These are phyloP conservation scores for Ursus arctos DNA, from an alignment of 2,113 vertebrate genomes.

Conservation along the genomic window DNA sequence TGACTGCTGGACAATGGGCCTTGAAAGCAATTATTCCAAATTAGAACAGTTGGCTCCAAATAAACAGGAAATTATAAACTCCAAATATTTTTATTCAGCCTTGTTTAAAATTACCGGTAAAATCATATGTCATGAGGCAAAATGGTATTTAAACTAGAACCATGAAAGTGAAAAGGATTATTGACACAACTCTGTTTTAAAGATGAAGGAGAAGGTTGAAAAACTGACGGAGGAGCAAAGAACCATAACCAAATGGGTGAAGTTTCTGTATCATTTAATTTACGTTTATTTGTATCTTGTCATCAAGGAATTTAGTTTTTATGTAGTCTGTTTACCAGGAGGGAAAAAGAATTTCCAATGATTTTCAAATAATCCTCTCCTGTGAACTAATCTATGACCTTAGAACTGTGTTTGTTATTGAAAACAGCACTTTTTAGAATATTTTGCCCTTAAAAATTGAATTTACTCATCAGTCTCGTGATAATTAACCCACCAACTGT, in stretches of 20 bases:
- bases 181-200: conserved; percentile 64
- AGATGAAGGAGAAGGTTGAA: conserved; percentile 35
- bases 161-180: conserved; percentile 40
- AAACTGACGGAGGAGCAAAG: conserved; percentile 53
- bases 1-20: conserved; percentile 19
- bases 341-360: conserved; percentile 18
- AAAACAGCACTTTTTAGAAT: conserved; percentile 4
- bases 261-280: conserved; percentile 63
- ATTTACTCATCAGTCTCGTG: conserved; percentile 25
- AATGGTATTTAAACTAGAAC: conserved; percentile 70
- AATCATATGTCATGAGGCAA: conserved; percentile 63
- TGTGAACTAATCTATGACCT: not conserved
- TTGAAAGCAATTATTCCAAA: conserved; percentile 63
- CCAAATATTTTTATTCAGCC: conserved; percentile 79
- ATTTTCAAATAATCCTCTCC: conserved; percentile 58
- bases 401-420: not conserved
- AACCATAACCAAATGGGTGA: not conserved
- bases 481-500: conserved; percentile 6
- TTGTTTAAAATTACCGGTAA: conserved; percentile 77
- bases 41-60: conserved; percentile 74
- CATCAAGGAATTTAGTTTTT: conserved; percentile 56
- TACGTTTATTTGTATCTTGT: conserved; percentile 51
- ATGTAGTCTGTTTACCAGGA: conserved; percentile 51
- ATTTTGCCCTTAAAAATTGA: conserved; percentile 55
- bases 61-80: conserved; percentile 80